Percentiles rank a stretch among this genome's conserved stretches.
Conservation (phyloP, 1,140 invertebrate species). For the Brevipalpus yothersi region DNA sequence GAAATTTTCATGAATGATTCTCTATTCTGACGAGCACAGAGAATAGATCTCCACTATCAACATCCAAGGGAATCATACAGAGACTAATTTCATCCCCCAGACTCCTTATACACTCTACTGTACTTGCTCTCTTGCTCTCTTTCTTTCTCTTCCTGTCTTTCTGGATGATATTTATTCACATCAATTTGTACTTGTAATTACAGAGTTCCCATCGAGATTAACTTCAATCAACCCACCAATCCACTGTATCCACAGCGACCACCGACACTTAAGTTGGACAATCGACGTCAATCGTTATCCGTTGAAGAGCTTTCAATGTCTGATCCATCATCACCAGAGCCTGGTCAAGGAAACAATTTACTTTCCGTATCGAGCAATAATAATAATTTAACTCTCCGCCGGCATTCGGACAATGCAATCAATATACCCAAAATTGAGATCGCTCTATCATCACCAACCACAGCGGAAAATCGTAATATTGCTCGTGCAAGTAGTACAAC, state of each 20-base stretch:
- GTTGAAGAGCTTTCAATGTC: slow-evolving; percentile 13
- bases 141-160: no score
- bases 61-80: no score
- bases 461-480: slow-evolving; percentile 24
- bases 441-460: slow-evolving; percentile 25
- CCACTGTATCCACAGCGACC: slow-evolving; percentile 14
- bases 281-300: slow-evolving; percentile 13
- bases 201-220: not conserved
- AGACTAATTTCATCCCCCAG: no score
- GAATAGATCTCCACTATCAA: no score
- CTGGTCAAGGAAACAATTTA: slow-evolving; percentile 35
- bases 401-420: slow-evolving; percentile 67
- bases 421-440: slow-evolving; percentile 42
- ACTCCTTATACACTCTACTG: no score
- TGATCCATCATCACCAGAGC: slow-evolving; percentile 36
- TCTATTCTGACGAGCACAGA: no score
- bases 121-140: no score
- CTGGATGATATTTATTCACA: no score
- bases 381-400: slow-evolving; percentile 42
- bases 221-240: slow-evolving; percentile 9
- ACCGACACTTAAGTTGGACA: slow-evolving; percentile 13
- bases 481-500: slow-evolving; percentile 1
- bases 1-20: no score
- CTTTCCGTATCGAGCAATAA: slow-evolving; percentile 34
- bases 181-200: not conserved